Percentiles rank a stretch among this genome's conserved stretches.
Conservation (phyloP, 2,888 invertebrate species). For the Conistra vaccinii region DNA sequence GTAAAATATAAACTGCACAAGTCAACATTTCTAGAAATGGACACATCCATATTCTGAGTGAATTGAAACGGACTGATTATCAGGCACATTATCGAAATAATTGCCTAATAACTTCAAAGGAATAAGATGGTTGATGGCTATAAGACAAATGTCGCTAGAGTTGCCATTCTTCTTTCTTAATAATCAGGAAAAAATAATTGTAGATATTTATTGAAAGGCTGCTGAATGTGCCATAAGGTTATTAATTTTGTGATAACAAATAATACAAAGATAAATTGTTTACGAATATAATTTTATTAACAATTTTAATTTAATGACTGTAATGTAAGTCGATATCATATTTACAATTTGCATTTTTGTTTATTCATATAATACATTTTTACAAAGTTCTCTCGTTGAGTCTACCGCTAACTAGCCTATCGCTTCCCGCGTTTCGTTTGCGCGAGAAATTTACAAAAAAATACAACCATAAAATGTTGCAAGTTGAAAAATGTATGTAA, state of each 20-base stretch:
- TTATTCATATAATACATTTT: constrained; percentile 86
- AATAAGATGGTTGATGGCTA: background rate
- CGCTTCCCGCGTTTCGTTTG: constrained; percentile 54
- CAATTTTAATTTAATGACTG: constrained; percentile 91
- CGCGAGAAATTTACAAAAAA: constrained; percentile 69
- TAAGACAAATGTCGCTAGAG: background rate
- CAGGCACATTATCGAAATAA: background rate
- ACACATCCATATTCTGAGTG: constrained; percentile 9
- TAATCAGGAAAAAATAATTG: background rate
- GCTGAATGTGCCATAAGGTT: background rate
- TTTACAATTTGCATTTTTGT: constrained; percentile 87
- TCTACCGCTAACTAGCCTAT: constrained; percentile 70
- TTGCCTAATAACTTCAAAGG: background rate
- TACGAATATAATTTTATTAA: constrained; percentile 91
- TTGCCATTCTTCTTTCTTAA: background rate
- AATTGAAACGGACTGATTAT: constrained; percentile 26
- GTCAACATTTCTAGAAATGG: constrained; percentile 33
- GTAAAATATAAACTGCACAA: constrained; percentile 38
- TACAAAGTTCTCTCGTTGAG: constrained; percentile 84
- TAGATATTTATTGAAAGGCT: background rate
- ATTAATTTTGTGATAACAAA: constrained; percentile 49
- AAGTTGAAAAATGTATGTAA: constrained; percentile 53
- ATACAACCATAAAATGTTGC: constrained; percentile 60
- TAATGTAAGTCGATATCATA: constrained; percentile 89
- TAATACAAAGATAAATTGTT: constrained; percentile 85